Conservation (phyloP, 1,140 invertebrate species). For the Rhysida immarginata region DNA sequence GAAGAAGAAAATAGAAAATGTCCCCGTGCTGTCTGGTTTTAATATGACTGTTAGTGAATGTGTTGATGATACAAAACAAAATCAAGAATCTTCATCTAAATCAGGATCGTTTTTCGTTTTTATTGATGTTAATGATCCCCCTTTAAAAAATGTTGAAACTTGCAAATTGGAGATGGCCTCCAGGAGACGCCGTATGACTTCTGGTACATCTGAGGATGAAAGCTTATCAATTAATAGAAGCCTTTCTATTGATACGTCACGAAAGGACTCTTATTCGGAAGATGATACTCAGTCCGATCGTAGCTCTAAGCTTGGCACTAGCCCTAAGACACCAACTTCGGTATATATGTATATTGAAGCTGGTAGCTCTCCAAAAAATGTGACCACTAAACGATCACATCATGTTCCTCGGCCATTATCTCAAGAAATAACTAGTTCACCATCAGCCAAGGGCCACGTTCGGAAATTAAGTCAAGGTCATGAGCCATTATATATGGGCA, state of each 20-base stretch:
- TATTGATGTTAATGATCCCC: background rate
- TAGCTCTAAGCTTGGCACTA: background rate
- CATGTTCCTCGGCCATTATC: background rate
- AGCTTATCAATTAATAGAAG: background rate
- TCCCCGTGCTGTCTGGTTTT: too few species aligned
- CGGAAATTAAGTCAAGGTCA: background rate
- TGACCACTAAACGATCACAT: background rate
- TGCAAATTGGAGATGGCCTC: background rate
- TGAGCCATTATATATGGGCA: background rate
- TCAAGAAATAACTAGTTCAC: background rate
- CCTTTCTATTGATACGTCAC: background rate
- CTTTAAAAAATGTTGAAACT: background rate
- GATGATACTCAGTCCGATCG: background rate
- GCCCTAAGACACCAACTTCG: constrained; percentile 1
- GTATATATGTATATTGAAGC: constrained; percentile 5
- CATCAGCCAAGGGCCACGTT: background rate
- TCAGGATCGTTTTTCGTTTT: constrained; percentile 2
- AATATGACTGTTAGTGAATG: too few species aligned
- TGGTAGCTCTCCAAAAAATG: background rate
- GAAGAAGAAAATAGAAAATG: background rate
- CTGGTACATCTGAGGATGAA: background rate
- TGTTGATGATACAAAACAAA: too few species aligned
- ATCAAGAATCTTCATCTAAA: too few species aligned
- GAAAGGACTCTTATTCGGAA: background rate
- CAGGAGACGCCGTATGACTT: background rate